These are phyloP conservation scores for Mylabris phalerata DNA, from an alignment of 1,140 invertebrate genomes.

Conservation along the genomic window DNA sequence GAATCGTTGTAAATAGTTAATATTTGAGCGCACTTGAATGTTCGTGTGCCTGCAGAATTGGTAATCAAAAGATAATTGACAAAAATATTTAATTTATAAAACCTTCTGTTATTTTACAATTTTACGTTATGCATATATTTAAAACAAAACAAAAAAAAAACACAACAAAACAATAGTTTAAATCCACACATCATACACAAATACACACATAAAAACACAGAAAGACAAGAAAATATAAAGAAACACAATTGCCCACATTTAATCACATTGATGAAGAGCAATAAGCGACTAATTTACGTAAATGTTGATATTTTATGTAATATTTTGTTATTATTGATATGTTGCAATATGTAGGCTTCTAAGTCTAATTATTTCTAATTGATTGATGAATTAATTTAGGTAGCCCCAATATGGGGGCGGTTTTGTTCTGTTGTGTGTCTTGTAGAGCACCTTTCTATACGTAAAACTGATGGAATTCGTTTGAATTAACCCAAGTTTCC, in stretches of 20 bases:
- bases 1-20: conserved; percentile 37
- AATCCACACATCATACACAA: neutral
- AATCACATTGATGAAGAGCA: conserved; percentile 38
- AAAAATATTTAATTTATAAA: conserved; percentile 20
- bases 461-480: too few species aligned
- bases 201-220: too few species aligned
- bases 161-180: conserved; percentile 36
- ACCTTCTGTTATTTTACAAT: conserved; percentile 13
- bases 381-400: neutral
- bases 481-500: too few species aligned
- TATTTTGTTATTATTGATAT: conserved; percentile 21
- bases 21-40: conserved; percentile 35
- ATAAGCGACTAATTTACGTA: conserved; percentile 6
- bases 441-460: too few species aligned
- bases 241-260: conserved; percentile 38
- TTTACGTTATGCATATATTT: conserved; percentile 11
- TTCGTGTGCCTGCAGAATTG: conserved; percentile 34
- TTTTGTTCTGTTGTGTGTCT: neutral
- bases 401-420: neutral
- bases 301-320: conserved; percentile 18
- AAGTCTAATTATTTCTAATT: neutral
- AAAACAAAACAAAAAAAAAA: conserved; percentile 25
- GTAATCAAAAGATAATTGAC: conserved; percentile 10
- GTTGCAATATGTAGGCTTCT: conserved; percentile 23
- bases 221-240: too few species aligned